phyloP scores from a whole-genome alignment of 2,797 vertebrate species.

The Takifugu rubripes region DNA sequence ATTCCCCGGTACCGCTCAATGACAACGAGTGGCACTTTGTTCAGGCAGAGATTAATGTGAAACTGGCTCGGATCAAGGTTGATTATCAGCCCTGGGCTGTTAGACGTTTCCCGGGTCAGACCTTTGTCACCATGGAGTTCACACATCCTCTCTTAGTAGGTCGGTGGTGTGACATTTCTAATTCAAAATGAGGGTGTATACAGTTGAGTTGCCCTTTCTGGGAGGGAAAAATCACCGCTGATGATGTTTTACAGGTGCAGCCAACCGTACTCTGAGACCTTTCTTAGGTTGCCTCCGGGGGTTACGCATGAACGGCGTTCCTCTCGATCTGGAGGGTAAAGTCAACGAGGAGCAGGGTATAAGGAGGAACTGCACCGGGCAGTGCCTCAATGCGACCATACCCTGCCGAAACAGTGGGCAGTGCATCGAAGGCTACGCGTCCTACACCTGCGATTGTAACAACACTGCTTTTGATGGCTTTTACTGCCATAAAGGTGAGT shows the following conservation, averaged over 20 bases:
- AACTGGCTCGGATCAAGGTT: conserved; percentile 89
- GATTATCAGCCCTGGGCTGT: conserved; percentile 90
- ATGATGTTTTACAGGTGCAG: conserved; percentile 76
- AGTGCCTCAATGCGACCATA: conserved; percentile 85
- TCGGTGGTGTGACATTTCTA: conserved; percentile 62
- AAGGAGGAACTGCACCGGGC: conserved; percentile 89
- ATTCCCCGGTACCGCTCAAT: conserved; percentile 81
- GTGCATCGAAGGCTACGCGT: conserved; percentile 92
- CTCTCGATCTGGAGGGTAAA: conserved; percentile 90
- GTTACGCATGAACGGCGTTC: conserved; percentile 89
- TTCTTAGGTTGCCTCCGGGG: conserved; percentile 93
- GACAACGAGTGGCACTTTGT: conserved; percentile 97
- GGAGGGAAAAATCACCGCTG: conserved; percentile 1
- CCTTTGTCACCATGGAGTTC: conserved; percentile 87
- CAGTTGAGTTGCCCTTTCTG: neutral
- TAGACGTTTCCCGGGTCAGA: conserved; percentile 85
- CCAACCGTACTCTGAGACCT: conserved; percentile 86
- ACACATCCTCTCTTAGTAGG: conserved; percentile 88
- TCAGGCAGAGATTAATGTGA: conserved; percentile 93
- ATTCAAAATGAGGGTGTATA: neutral
- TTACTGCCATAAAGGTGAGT: conserved; percentile 91
- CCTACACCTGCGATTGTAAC: conserved; percentile 94
- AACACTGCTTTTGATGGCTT: conserved; percentile 92
- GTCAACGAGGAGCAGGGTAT: conserved; percentile 89
- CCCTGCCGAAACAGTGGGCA: conserved; percentile 91